A percentile compares a stretch with the other conserved stretches of the same genome.
phyloP scores from a whole-genome alignment of 53 echinoderm and acorn worm genomes.

The Zoroaster sp. region DNA sequence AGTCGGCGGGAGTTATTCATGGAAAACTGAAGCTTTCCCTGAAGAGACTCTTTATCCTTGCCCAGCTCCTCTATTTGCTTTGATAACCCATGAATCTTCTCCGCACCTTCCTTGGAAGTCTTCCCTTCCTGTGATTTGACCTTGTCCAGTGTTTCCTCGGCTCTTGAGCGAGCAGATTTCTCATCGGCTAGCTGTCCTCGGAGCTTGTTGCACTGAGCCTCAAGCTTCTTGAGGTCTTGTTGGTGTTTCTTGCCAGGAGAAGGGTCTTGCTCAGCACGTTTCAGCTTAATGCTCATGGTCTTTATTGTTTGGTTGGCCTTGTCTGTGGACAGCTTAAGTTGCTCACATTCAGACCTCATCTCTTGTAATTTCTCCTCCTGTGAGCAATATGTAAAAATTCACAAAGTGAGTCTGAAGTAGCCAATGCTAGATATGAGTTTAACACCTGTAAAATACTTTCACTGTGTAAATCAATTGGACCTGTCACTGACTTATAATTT shows the following conservation, averaged over 20 bases:
- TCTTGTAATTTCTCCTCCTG: conserved; percentile 72
- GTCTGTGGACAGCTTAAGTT: conserved; percentile 70
- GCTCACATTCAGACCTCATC: conserved; percentile 70
- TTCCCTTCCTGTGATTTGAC: not conserved
- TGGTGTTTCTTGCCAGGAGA: conserved; percentile 57
- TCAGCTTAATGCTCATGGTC: conserved; percentile 73
- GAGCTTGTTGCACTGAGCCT: conserved; percentile 63
- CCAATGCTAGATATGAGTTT: too few species aligned
- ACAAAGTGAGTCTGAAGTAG: not conserved
- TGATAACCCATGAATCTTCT: conserved; percentile 30
- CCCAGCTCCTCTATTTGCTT: conserved; percentile 54
- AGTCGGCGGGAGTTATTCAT: conserved; percentile 82
- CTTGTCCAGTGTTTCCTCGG: conserved; percentile 61
- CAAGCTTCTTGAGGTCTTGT: conserved; percentile 72
- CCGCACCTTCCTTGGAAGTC: not conserved
- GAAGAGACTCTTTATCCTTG: conserved; percentile 77
- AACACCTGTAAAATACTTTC: too few species aligned
- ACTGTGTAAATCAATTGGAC: too few species aligned
- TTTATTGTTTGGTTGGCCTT: conserved; percentile 81
- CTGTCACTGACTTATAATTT: too few species aligned
- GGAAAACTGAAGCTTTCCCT: conserved; percentile 81
- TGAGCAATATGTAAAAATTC: not conserved
- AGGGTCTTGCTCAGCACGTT: conserved; percentile 58
- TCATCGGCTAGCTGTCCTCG: conserved; percentile 75
- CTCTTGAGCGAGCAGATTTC: conserved; percentile 48